Base-by-base conservation (phyloP, 2,797 vertebrate species). In the Neostethus bicornis region DNA sequence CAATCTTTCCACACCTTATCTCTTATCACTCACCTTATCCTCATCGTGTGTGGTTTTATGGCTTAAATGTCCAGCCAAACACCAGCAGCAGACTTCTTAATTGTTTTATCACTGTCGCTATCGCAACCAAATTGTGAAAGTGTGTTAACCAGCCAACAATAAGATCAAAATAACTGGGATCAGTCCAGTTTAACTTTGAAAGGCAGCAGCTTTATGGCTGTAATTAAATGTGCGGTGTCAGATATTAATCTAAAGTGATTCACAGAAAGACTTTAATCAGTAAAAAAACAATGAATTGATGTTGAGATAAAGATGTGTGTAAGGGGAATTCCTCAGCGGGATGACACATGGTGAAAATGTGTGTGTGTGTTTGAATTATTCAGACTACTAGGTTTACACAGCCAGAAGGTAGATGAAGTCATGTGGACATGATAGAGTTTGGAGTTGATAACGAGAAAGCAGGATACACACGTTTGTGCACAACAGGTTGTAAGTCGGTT, bases 391-490 rank as follows among this genome's bases (percentile, higher is more conserved):
- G 71, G 63, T 82, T 90, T 88, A 86, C 87, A 74, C 26, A 51
- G 81, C 88, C 77, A 50, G 51, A 66, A 80, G 88, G 61, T 54
- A 60, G 83, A 73, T 88, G 83, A 89, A 76, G 82, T 89, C 75
- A 85, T 84, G 61, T 70, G 77, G 80, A 77, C 76, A 66, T 74
- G 82, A 85, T 38, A 50, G 69, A 66, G 32, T 34, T 21, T 74
- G 51, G 53, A 58, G 26, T 65, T 63, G 48, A 66, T 41, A 53
- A 4, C 52, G 44, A 29, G 2, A n/a, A 65, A 68, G 41, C 63
- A 46, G 61, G 72, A 68, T 35, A 65, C 38, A 21, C 12, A 45
- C 81, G 48, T 28, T 29, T 45, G 17, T 45, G 53, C 32, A 64
- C 60, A 75, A 77, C 56, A 2, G 1, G 60, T 73, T 39, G 28